Conservation (phyloP, 2,888 invertebrate species). For the Fragum sueziense region DNA sequence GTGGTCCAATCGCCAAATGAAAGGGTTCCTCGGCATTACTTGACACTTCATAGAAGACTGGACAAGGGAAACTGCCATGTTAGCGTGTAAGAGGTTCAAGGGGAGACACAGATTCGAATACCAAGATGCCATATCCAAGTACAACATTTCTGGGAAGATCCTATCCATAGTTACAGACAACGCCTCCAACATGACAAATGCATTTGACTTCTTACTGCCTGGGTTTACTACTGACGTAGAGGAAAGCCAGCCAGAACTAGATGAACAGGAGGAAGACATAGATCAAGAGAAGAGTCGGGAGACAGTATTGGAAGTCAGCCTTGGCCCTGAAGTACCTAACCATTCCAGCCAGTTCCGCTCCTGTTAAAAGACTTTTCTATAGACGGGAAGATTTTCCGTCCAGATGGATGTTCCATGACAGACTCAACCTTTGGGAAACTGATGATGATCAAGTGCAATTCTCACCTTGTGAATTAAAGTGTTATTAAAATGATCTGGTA, state of each 20-base stretch:
- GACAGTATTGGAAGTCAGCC: constrained; percentile 22
- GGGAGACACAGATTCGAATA: too few relatives aligned
- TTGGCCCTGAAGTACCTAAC: neutral
- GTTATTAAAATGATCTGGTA: too few relatives aligned
- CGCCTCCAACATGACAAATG: constrained; percentile 50
- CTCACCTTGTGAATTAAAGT: neutral
- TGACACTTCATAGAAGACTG: too few relatives aligned
- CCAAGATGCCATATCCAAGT: too few relatives aligned
- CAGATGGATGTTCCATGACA: neutral
- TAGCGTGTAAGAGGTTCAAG: too few relatives aligned
- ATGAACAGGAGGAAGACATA: neutral
- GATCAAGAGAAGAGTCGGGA: constrained; percentile 3
- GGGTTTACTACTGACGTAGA: constrained; percentile 23
- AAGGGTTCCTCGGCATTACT: too few relatives aligned
- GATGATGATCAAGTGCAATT: neutral
- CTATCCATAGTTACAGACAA: too few relatives aligned
- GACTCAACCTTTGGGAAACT: neutral
- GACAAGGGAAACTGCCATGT: too few relatives aligned
- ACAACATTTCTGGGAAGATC: too few relatives aligned
- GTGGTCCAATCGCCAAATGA: too few relatives aligned
- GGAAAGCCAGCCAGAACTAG: too few relatives aligned
- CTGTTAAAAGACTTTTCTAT: neutral
- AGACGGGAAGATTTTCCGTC: neutral
- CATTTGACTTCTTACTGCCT: constrained; percentile 34
- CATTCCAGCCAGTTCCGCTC: neutral